Evolutionary conservation across 2,797 vertebrate species (phyloP), one percentile per base, ranked within the genome.

Genomic region (Coregonus ussuriensis): DNA sequence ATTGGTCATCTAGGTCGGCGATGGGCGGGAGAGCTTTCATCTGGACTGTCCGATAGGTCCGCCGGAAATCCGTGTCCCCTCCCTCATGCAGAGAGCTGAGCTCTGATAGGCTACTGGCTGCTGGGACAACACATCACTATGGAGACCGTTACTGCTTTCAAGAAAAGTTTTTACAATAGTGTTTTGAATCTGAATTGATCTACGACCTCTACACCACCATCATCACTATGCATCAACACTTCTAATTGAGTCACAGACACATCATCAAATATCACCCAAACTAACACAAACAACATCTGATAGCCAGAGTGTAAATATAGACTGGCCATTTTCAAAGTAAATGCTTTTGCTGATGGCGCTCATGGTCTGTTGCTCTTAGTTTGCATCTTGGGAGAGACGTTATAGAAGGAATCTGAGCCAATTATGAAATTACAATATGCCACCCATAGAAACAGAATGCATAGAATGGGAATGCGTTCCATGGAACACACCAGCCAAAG

Each of bases 81-180:
- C 95, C 96, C 0, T 95, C 94, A 25, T 98, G 98, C 83, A 98
- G 92, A 2, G 97, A 99, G 89, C 97, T 98, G 82, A 99, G 94
- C 88, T 99, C 97, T 4, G 97, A 99, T n/a, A 99, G 82, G 90
- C 96, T 98, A 77, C 94, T 95, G 74, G 93, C 94, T 94, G 92
- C 84, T 67, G 71, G 80, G 68, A 87, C 33, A 84, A 78, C 29
- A 88, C 1, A 75, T 80, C 33, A 74, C 74, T 67, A 75, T 63
- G 18, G 52, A 21, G 35, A 72, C 66, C 4, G 35, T 29, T 52
- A 47, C 53, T 62, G 53, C 16, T n/a, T 21, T 62, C 56, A 62
- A n/a, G 41, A 47, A 47, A 47, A 47, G 41, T 3, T 13, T 47
- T 13, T 47, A 47, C 41, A 13, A 47, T 47, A 11, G 41, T 47